Percentiles rank a stretch among this genome's conserved stretches.
phyloP scores from a whole-genome alignment of 2,113 vertebrate species.

The Albula goreensis region DNA sequence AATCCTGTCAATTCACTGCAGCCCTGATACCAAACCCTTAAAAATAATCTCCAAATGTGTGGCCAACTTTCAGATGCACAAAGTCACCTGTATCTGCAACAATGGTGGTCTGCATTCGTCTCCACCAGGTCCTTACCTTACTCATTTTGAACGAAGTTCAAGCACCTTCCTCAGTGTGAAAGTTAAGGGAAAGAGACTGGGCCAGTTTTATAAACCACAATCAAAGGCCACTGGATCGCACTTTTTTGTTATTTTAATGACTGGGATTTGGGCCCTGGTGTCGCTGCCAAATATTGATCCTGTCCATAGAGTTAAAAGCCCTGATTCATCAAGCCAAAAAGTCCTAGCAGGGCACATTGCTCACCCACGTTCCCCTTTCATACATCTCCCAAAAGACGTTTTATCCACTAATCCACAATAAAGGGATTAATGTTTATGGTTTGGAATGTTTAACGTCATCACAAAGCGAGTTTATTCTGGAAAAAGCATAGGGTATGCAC shows the following conservation, averaged over 20 bases:
- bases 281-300: slow-evolving; percentile 52
- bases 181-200: slow-evolving; percentile 14
- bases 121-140: slow-evolving; percentile 16
- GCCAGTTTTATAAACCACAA: slow-evolving; percentile 48
- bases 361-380: slow-evolving; percentile 1
- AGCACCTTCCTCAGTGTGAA: slow-evolving; percentile 22
- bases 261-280: slow-evolving; percentile 35
- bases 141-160: slow-evolving; percentile 36
- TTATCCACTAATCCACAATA: slow-evolving; percentile 47
- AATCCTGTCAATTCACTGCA: not conserved
- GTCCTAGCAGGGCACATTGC: slow-evolving; percentile 38
- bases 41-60: not conserved
- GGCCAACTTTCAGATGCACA: not conserved
- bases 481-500: not conserved
- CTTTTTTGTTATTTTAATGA: slow-evolving; percentile 53
- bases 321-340: slow-evolving; percentile 56
- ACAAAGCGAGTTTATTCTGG: slow-evolving; percentile 35
- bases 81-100: not conserved
- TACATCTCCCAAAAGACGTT: slow-evolving; percentile 29
- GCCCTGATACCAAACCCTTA: not conserved
- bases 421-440: slow-evolving; percentile 44
- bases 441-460: slow-evolving; percentile 50
- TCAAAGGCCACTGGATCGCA: slow-evolving; percentile 36
- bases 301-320: slow-evolving; percentile 52
- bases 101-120: not conserved